phyloP scores from a whole-genome alignment of 2,888 invertebrate species.

The Fabriciana adippe region DNA sequence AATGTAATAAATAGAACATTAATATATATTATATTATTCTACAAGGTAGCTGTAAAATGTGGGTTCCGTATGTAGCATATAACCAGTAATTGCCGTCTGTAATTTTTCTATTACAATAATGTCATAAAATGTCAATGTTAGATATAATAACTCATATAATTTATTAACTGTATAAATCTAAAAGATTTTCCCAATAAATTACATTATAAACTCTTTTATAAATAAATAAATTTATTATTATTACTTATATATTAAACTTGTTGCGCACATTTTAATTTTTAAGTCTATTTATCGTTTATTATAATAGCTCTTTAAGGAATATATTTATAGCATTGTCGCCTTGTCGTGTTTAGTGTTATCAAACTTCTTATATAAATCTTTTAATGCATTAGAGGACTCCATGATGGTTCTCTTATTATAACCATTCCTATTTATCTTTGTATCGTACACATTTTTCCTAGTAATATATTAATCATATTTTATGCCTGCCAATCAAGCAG shows the following conservation, averaged over 20 bases:
- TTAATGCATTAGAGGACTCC: too few relatives aligned
- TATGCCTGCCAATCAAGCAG: too few relatives aligned
- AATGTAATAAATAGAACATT: not conserved
- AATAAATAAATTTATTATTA: not conserved
- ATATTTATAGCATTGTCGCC: slow-evolving; percentile 10
- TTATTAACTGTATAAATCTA: not conserved
- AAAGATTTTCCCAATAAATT: not conserved
- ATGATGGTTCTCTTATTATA: too few relatives aligned
- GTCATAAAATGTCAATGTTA: slow-evolving; percentile 17
- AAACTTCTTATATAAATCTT: too few relatives aligned
- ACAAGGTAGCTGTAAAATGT: slow-evolving; percentile 9
- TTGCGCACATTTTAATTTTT: slow-evolving; percentile 16
- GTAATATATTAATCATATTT: too few relatives aligned
- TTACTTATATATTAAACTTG: slow-evolving; percentile 2
- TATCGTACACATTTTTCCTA: too few relatives aligned
- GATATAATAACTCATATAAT: slow-evolving; percentile 6
- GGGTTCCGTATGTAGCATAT: slow-evolving; percentile 14
- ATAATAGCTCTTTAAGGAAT: not conserved
- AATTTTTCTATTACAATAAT: slow-evolving; percentile 10
- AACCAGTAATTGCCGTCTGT: slow-evolving; percentile 19
- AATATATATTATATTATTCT: slow-evolving; percentile 11
- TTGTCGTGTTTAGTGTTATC: not conserved
- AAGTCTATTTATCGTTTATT: not conserved
- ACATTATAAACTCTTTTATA: not conserved
- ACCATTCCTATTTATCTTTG: too few relatives aligned